Evolutionary conservation across 2,113 vertebrate species (phyloP).

Genomic region (Athene noctua): DNA sequence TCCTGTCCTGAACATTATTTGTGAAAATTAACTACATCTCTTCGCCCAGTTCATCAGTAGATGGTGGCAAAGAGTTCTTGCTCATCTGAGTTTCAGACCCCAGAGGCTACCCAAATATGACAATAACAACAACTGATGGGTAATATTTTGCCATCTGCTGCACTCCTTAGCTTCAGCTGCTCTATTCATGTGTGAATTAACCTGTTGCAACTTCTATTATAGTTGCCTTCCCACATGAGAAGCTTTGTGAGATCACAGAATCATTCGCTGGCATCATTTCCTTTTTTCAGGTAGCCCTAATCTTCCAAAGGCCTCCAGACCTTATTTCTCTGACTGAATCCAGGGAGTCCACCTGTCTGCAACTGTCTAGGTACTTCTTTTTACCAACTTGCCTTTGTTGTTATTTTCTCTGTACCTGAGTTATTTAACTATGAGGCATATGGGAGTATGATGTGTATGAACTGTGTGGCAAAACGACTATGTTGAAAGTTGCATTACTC

Average conservation of each 20-base stretch:
- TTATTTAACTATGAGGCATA: not conserved
- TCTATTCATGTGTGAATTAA: not conserved
- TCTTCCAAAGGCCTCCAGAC: not conserved
- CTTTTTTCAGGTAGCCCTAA: not conserved
- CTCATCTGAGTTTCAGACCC: not conserved
- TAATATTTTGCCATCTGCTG: not conserved
- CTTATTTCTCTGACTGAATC: not conserved
- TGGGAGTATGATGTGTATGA: not conserved
- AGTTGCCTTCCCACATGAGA: not conserved
- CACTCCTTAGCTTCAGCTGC: not conserved
- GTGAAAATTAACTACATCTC: not conserved
- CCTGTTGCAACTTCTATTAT: not conserved
- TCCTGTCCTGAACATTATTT: not conserved
- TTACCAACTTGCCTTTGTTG: not conserved
- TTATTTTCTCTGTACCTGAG: not conserved
- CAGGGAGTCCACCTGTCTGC: not conserved
- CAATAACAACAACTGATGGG: not conserved
- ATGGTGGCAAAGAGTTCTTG: conserved; percentile 53
- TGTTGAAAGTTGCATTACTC: not conserved
- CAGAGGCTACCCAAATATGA: not conserved
- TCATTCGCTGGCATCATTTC: rapidly evolving
- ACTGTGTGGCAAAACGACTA: not conserved
- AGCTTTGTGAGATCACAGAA: not conserved
- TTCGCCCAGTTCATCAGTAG: conserved; percentile 28
- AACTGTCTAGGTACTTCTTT: not conserved